phyloP scores from a whole-genome alignment of 2,888 invertebrate species.

The Philereme transversata region DNA sequence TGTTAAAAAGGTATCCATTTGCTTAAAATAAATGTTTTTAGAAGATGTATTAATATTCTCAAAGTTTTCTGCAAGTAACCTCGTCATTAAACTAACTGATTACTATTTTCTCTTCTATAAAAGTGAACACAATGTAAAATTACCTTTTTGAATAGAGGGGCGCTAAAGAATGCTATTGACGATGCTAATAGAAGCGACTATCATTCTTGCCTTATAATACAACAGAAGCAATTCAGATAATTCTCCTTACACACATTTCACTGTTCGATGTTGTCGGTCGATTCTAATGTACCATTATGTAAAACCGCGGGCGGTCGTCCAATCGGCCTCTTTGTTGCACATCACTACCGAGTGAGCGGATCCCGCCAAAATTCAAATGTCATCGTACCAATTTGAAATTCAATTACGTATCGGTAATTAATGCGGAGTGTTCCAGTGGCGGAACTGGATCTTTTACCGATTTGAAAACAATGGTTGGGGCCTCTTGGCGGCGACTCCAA shows the following conservation, averaged over 20 bases:
- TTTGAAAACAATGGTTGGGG: conserved; percentile 72
- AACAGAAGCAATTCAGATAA: conserved; percentile 82
- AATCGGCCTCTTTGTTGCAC: conserved; percentile 76
- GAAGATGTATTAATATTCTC: conserved; percentile 21
- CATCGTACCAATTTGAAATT: conserved; percentile 87
- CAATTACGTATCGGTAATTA: conserved; percentile 85
- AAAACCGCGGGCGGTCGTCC: conserved; percentile 72
- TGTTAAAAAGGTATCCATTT: background rate
- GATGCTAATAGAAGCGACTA: conserved; percentile 67
- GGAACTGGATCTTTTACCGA: conserved; percentile 71
- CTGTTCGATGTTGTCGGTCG: conserved; percentile 74
- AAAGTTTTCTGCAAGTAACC: conserved; percentile 71
- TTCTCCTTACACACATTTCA: conserved; percentile 82
- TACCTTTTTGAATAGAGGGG: conserved; percentile 73
- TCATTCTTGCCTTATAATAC: conserved; percentile 71
- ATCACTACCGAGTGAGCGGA: conserved; percentile 74
- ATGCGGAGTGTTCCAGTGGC: conserved; percentile 77
- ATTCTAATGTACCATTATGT: conserved; percentile 76
- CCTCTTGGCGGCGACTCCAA: conserved; percentile 60
- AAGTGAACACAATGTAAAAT: conserved; percentile 73
- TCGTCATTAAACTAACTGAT: conserved; percentile 77
- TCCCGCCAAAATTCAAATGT: conserved; percentile 85
- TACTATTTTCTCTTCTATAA: conserved; percentile 73
- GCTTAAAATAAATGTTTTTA: background rate
- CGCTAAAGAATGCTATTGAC: conserved; percentile 74